Conservation (phyloP, 53 echinoderm and acorn worm genomes). For the Mesocentrotus franciscanus region DNA sequence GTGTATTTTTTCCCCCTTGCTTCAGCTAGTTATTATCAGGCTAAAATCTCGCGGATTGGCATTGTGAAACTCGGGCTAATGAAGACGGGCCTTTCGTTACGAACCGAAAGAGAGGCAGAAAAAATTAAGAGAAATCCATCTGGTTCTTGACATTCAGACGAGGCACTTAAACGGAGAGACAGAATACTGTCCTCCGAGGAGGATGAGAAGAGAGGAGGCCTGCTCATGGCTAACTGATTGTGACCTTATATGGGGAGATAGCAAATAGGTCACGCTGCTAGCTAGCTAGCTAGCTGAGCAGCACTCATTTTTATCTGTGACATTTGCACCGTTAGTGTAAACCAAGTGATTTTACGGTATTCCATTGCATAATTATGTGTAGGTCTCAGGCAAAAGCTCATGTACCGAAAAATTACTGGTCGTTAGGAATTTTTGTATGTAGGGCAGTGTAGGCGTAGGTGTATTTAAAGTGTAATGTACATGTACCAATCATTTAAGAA, state of each 20-base stretch:
- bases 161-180: slow-evolving; percentile 35
- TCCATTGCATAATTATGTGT: not conserved
- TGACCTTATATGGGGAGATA: slow-evolving; percentile 45
- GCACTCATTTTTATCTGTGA: slow-evolving; percentile 35
- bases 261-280: slow-evolving; percentile 18
- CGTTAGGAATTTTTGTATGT: no score
- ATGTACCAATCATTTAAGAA: no score
- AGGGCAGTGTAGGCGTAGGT: no score
- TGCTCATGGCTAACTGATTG: slow-evolving; percentile 42
- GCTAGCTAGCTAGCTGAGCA: not conserved
- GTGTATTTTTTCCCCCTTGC: no score
- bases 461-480: no score
- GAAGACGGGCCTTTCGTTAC: not conserved
- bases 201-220: slow-evolving; percentile 23
- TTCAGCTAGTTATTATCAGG: no score
- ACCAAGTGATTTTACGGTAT: not conserved
- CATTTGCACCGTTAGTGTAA: slow-evolving; percentile 32
- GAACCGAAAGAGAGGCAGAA: not conserved
- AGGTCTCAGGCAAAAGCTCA: not conserved
- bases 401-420: not conserved
- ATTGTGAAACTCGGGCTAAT: no score
- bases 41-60: no score
- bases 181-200: slow-evolving; percentile 19
- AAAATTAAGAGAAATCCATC: slow-evolving; percentile 59
- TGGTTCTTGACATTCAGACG: slow-evolving; percentile 56